Conservation (phyloP, 2,113 vertebrate species). For the Pygoscelis antarcticus region DNA sequence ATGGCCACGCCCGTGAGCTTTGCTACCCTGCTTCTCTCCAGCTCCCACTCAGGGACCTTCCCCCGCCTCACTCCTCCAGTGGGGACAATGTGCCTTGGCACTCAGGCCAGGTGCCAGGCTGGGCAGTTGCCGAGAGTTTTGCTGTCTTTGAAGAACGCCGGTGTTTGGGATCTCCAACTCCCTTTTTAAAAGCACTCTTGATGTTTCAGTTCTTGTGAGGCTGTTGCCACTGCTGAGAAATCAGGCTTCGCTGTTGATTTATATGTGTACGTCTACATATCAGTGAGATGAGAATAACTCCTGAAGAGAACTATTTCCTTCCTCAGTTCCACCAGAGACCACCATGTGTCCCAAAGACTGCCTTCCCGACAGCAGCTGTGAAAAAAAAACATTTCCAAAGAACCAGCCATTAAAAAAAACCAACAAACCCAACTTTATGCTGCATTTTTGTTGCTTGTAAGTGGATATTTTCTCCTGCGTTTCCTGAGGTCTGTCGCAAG, state of each 20-base stretch:
- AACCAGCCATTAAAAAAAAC: background rate
- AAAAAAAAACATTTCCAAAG: background rate
- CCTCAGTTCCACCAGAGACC: background rate
- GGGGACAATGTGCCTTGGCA: background rate
- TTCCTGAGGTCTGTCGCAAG: background rate
- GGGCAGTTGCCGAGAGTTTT: background rate
- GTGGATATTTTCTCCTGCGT: background rate
- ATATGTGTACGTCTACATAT: accelerated
- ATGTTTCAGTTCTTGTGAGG: background rate
- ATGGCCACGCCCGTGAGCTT: background rate
- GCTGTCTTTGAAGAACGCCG: background rate
- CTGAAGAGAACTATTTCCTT: background rate
- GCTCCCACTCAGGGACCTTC: background rate
- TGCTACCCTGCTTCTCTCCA: background rate
- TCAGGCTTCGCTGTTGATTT: background rate
- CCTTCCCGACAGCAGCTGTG: background rate
- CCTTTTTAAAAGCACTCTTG: background rate
- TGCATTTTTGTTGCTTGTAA: background rate
- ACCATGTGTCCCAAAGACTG: background rate
- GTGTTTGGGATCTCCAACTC: background rate
- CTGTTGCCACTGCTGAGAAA: background rate
- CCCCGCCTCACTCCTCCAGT: background rate
- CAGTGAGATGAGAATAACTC: background rate
- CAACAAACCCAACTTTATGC: background rate
- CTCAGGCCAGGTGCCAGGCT: background rate